Conservation (phyloP, 2,888 invertebrate species). For the Agriopis marginaria region DNA sequence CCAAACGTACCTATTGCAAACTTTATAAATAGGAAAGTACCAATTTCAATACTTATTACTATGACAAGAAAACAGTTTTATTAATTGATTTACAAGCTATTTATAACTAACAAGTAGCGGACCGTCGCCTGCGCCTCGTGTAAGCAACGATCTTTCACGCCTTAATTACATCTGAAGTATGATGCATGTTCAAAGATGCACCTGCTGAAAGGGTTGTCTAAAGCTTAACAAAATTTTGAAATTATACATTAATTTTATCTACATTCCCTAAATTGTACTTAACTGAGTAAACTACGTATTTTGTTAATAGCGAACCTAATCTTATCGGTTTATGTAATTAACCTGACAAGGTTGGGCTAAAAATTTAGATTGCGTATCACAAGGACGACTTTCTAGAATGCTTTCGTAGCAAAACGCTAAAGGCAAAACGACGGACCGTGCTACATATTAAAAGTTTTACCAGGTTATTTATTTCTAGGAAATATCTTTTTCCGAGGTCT, state of each 20-base stretch:
- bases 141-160: slow-evolving; percentile 63
- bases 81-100: slow-evolving; percentile 33
- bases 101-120: slow-evolving; percentile 31
- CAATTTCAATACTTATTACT: slow-evolving; percentile 2
- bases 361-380: background rate
- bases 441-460: background rate
- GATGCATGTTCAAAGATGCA: slow-evolving; percentile 71
- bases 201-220: slow-evolving; percentile 57
- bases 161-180: slow-evolving; percentile 70
- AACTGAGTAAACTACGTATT: too few species aligned
- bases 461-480: background rate
- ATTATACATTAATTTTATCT: background rate
- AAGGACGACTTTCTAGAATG: background rate
- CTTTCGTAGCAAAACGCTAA: background rate
- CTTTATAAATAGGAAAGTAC: background rate
- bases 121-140: slow-evolving; percentile 37
- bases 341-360: background rate
- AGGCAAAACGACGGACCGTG: background rate
- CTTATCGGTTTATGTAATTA: too few species aligned
- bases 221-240: background rate
- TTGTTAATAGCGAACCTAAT: too few species aligned
- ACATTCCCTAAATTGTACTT: background rate
- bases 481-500: background rate
- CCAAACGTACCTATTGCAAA: background rate
- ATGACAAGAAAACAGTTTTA: background rate